Percentiles rank a stretch among this genome's conserved stretches.
These are phyloP conservation scores for Ambastaia sidthimunki DNA, from an alignment of 2,797 vertebrate species.

Conservation along the genomic window DNA sequence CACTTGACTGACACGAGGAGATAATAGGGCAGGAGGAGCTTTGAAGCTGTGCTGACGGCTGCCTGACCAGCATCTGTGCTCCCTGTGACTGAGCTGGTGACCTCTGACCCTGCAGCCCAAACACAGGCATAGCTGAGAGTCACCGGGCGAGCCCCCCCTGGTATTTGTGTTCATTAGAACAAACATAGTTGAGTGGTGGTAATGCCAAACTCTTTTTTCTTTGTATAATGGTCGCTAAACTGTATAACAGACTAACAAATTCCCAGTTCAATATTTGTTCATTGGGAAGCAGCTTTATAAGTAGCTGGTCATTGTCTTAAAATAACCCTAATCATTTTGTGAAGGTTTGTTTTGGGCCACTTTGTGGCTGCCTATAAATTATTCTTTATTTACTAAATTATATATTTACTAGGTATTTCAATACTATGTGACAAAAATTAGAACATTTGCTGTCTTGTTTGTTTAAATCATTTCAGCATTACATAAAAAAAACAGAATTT, in stretches of 20 bases:
- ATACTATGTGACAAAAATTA: no score
- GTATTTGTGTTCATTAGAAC: slow-evolving; percentile 56
- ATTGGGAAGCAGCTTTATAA: background rate
- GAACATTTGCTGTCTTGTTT: no score
- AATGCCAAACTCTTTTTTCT: slow-evolving; percentile 9
- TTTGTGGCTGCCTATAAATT: background rate
- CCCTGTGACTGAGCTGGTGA: slow-evolving; percentile 57
- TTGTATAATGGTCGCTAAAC: background rate
- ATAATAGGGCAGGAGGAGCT: slow-evolving; percentile 52
- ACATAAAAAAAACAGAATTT: background rate
- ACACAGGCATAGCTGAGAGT: slow-evolving; percentile 66
- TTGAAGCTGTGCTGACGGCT: slow-evolving; percentile 51
- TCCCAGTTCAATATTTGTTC: background rate
- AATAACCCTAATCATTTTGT: background rate
- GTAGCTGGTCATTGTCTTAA: background rate
- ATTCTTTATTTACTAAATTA: background rate
- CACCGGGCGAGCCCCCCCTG: slow-evolving; percentile 69
- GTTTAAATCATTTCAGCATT: background rate
- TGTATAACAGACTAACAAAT: no score
- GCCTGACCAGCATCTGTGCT: slow-evolving; percentile 48
- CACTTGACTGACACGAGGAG: slow-evolving; percentile 59
- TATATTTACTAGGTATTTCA: no score
- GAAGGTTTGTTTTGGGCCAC: background rate
- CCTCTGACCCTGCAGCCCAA: slow-evolving; percentile 65
- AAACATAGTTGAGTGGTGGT: slow-evolving; percentile 36